phyloP scores from a whole-genome alignment of 1,140 invertebrate genomes.

The Aradophagus sp. region DNA sequence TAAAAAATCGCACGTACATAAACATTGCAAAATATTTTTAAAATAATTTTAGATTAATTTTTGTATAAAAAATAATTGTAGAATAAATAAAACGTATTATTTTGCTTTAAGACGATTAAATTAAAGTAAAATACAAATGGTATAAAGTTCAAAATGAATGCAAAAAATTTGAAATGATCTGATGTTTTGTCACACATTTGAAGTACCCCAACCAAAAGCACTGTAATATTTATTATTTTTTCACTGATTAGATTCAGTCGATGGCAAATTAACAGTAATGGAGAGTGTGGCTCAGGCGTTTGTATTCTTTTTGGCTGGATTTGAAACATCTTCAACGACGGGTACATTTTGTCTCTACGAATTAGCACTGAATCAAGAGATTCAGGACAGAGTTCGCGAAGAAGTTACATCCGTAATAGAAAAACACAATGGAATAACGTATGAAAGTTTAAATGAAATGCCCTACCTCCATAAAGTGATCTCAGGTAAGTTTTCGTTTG shows the following conservation, averaged over 20 bases:
- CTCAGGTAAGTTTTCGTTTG: slow-evolving; percentile 34
- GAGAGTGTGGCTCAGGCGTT: slow-evolving; percentile 58
- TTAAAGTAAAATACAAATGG: no score
- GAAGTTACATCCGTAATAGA: slow-evolving; percentile 57
- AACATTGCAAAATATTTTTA: no score
- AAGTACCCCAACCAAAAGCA: no score
- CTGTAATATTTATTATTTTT: no score
- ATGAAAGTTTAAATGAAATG: slow-evolving; percentile 56
- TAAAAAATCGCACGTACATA: no score
- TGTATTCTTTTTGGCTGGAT: slow-evolving; percentile 65
- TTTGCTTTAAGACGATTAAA: no score
- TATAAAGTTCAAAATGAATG: no score
- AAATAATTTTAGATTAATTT: no score
- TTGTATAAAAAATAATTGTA: no score
- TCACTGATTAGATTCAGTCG: slow-evolving; percentile 54
- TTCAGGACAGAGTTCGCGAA: slow-evolving; percentile 64
- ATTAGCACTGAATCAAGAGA: slow-evolving; percentile 56
- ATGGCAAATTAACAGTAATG: slow-evolving; percentile 52
- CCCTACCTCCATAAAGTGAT: slow-evolving; percentile 58
- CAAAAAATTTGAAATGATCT: no score
- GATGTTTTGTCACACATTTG: no score
- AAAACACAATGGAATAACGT: slow-evolving; percentile 43
- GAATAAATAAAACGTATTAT: no score
- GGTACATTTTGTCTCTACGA: slow-evolving; percentile 66
- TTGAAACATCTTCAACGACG: slow-evolving; percentile 65